Conservation (phyloP, 1,140 invertebrate genomes). For the Drosophila hydei region DNA sequence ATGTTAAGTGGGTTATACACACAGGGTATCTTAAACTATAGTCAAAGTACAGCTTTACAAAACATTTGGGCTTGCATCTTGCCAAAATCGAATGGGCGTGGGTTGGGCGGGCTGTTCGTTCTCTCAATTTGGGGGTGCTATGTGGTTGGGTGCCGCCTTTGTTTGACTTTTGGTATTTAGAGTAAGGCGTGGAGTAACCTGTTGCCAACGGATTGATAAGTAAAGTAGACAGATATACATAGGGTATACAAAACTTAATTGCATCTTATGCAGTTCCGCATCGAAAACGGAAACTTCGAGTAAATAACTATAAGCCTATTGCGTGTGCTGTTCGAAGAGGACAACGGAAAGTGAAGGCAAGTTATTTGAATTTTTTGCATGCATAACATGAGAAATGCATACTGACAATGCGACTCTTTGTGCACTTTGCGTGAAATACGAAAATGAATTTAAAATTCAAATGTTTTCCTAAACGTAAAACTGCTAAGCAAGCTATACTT, state of each 20-base stretch:
- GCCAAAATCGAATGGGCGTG: slow-evolving; percentile 29
- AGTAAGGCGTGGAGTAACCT: slow-evolving; percentile 41
- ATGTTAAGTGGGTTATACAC: neutral
- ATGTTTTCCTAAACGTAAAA: slow-evolving; percentile 25
- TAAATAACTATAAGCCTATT: neutral
- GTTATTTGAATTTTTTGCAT: slow-evolving; percentile 8
- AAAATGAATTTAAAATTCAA: slow-evolving; percentile 48
- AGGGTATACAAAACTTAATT: neutral
- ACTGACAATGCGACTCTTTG: slow-evolving; percentile 5
- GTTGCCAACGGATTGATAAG: slow-evolving; percentile 7
- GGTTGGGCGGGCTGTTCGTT: slow-evolving; percentile 29
- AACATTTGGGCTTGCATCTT: slow-evolving; percentile 27
- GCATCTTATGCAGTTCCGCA: slow-evolving; percentile 17
- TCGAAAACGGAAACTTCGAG: slow-evolving; percentile 10
- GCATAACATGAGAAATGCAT: slow-evolving; percentile 7
- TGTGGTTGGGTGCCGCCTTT: slow-evolving; percentile 40
- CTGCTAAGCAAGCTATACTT: slow-evolving; percentile 7
- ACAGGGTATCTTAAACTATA: neutral
- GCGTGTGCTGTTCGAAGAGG: slow-evolving; percentile 1
- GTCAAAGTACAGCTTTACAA: slow-evolving; percentile 14
- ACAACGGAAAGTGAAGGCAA: slow-evolving; percentile 9
- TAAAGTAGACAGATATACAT: neutral
- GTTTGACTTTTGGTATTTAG: slow-evolving; percentile 65
- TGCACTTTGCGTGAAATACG: slow-evolving; percentile 7
- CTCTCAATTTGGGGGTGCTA: slow-evolving; percentile 31